These are phyloP conservation scores for Lasioglossum baleicum DNA, from an alignment of 1,140 invertebrate species.

Conservation along the genomic window DNA sequence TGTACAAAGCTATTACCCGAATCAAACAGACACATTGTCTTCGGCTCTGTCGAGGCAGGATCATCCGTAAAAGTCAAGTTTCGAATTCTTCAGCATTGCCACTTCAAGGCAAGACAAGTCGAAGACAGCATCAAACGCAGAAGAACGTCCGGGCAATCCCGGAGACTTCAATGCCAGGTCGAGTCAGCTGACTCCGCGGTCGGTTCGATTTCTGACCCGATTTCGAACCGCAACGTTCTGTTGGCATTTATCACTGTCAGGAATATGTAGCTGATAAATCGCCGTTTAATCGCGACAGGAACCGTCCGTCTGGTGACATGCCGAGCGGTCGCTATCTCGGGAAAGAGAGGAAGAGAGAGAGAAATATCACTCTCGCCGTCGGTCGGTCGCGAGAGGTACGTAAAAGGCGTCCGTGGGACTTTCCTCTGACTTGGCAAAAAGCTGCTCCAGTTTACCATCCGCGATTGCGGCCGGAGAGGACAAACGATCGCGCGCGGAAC, in stretches of 20 bases:
- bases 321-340: background rate
- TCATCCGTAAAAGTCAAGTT: background rate
- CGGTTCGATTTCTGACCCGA: constrained; percentile 44
- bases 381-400: constrained; percentile 17
- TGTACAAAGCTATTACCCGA: too few relatives aligned
- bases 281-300: constrained; percentile 56
- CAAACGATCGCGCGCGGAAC: background rate
- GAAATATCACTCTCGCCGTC: constrained; percentile 42
- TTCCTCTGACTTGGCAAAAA: constrained; percentile 51
- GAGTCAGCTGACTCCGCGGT: constrained; percentile 15
- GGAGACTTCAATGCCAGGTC: background rate
- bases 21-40: too few relatives aligned
- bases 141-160: background rate
- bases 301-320: constrained; percentile 26
- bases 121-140: background rate
- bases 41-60: too few relatives aligned
- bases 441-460: constrained; percentile 61
- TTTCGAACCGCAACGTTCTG: constrained; percentile 28
- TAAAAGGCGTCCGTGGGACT: constrained; percentile 48
- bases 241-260: constrained; percentile 55
- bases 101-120: background rate
- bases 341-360: constrained; percentile 19
- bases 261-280: constrained; percentile 51
- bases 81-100: background rate
- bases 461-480: background rate